Evolutionary conservation across 92 coral and sea anemone genomes (phyloP), one percentile per base, ranked within the genome.

Genomic region (Actinernus sp.): DNA sequence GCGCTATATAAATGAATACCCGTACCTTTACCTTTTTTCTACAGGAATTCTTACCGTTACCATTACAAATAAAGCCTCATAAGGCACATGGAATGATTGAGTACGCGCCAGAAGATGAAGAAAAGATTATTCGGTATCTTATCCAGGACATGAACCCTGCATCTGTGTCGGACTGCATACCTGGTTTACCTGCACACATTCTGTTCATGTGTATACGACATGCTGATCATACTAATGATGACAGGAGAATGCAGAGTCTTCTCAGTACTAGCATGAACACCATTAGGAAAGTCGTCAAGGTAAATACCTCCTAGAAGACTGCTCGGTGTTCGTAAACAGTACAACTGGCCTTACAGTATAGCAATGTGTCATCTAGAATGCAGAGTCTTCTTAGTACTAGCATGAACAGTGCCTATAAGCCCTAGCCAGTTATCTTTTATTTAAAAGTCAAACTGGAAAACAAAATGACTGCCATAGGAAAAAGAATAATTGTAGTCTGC

Each of bases 141-240:
- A 95, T 95, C 57, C 65, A 74, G 31, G 97, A 95, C 56, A 80
- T 95, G 89, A 83, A 79, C 27, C 99, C 99, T 0, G 59, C 78
- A 2, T 76, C 91, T 14, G 81, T 95, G 66, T 61, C 94, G 8
- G 99, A 95, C 65, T 80, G 88, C 41, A 95, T 90, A 48, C 99
- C 99, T 58, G 99, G 99, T 0, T 90, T 95, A 47, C 93, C 97
- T 6, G 99, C 99, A 63, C 99, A 95, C 57, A 80, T 95, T 0
- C 55, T 95, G 50, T 95, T 95, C 83, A 95, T 95, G 99, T 95
- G 99, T 78, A 92, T 95, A 44, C 80, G 99, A 33, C 88, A 95
- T 88, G 93, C 92, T 77, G 99, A 95, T 78, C 88, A 95, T 84
- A 68, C 80, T 47, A 95, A 95, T 71, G 96, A 95, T 51, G 97